Evolutionary conservation across 2,113 vertebrate species (phyloP).

Genomic region (Electrona antarctica): DNA sequence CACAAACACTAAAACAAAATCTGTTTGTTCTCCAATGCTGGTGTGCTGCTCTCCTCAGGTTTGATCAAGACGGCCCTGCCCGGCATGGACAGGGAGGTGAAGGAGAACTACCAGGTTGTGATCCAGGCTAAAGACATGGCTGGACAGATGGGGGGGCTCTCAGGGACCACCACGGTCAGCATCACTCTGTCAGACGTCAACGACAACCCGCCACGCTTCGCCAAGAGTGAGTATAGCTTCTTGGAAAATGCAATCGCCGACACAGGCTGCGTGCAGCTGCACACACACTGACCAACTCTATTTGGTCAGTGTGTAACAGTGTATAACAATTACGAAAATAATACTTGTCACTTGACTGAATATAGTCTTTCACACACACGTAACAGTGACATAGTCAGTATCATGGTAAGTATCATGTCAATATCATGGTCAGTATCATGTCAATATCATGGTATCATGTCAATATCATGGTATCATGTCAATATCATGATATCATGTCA

Average conservation of each 20-base stretch:
- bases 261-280: not conserved
- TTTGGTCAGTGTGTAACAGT: too few species aligned
- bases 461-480: too few species aligned
- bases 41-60: conserved; percentile 70
- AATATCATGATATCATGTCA: too few species aligned
- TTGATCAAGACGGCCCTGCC: conserved; percentile 93
- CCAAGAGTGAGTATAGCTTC: conserved; percentile 84
- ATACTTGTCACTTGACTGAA: conserved; percentile 24
- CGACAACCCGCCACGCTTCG: conserved; percentile 93
- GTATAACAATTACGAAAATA: not conserved
- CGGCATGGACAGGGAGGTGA: conserved; percentile 94
- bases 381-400: too few species aligned
- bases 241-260: conserved; percentile 4
- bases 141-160: conserved; percentile 95
- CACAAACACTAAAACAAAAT: too few species aligned
- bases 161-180: conserved; percentile 93
- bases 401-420: too few species aligned
- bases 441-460: too few species aligned
- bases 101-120: conserved; percentile 93
- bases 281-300: conserved; percentile 11
- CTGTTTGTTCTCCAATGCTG: not conserved
- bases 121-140: conserved; percentile 99
- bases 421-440: too few species aligned
- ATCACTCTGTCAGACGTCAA: conserved; percentile 92
- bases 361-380: conserved; percentile 8